Percentiles rank a stretch among this genome's conserved stretches.
Conservation (phyloP, 2,797 vertebrate species). For the Calcarius lapponicus region DNA sequence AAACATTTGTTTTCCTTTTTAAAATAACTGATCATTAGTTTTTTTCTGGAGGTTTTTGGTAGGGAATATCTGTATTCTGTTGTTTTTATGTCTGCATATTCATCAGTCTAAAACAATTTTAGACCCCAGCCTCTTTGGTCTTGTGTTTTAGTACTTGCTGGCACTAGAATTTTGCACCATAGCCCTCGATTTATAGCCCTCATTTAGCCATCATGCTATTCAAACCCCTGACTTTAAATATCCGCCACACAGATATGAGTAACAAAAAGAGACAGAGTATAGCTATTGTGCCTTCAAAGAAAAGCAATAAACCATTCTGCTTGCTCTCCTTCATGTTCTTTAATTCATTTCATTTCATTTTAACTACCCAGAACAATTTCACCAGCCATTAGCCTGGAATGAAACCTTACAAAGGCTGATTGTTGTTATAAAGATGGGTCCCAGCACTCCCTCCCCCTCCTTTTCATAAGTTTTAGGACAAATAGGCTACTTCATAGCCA, state of each 20-base stretch:
- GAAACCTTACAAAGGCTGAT: constrained; percentile 75
- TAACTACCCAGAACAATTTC: constrained; percentile 83
- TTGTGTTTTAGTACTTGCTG: constrained; percentile 56
- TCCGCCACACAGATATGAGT: constrained; percentile 68
- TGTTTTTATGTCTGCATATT: constrained; percentile 63
- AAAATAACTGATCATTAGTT: not conserved
- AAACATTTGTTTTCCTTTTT: not conserved
- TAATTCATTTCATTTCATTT: constrained; percentile 84
- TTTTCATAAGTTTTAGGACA: constrained; percentile 67
- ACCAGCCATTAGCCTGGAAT: constrained; percentile 81
- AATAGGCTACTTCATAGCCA: constrained; percentile 53
- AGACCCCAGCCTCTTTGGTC: constrained; percentile 21
- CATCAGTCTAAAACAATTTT: constrained; percentile 68
- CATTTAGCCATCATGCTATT: constrained; percentile 68
- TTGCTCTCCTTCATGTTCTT: constrained; percentile 78
- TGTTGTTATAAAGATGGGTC: constrained; percentile 73
- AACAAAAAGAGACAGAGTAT: constrained; percentile 74
- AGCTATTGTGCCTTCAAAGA: constrained; percentile 77
- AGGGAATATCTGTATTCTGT: not conserved
- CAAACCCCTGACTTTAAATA: constrained; percentile 74
- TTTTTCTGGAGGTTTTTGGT: not conserved
- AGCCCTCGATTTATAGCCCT: constrained; percentile 72
- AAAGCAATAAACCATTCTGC: constrained; percentile 78
- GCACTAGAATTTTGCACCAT: constrained; percentile 56
- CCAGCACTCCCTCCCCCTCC: constrained; percentile 47